These are phyloP conservation scores for Lepidurus couesii DNA, from an alignment of 1,140 invertebrate species.

Conservation along the genomic window DNA sequence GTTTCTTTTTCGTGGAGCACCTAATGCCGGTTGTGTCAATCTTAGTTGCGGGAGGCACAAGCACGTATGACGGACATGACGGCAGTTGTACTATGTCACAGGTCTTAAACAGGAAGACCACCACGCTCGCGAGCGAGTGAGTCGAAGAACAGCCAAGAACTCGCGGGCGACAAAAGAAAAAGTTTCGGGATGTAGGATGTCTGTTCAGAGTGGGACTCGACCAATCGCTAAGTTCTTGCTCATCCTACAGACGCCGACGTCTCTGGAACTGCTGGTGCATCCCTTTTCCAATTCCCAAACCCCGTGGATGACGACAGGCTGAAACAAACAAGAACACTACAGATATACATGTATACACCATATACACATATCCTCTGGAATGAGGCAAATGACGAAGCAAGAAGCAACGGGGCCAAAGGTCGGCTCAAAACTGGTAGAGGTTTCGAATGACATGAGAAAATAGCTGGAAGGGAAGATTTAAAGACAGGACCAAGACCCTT, in stretches of 20 bases:
- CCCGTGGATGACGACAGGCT: background rate
- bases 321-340: background rate
- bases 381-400: conserved; percentile 18
- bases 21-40: background rate
- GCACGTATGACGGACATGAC: conserved; percentile 13
- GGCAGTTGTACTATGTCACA: conserved; percentile 5
- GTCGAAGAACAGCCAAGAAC: background rate
- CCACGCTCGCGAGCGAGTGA: background rate
- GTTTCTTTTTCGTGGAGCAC: background rate
- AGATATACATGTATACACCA: background rate
- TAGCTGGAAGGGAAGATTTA: conserved; percentile 2
- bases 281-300: background rate
- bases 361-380: background rate
- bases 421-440: background rate
- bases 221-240: background rate
- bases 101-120: background rate
- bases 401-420: conserved; percentile 12
- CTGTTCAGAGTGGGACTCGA: background rate
- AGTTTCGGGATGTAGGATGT: conserved; percentile 14
- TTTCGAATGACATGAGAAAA: conserved; percentile 18
- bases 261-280: background rate
- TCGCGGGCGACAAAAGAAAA: background rate
- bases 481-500: background rate
- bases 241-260: conserved; percentile 17
- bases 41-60: background rate